A percentile compares a stretch with the other conserved stretches of the same genome.
Conservation (phyloP, 1,140 invertebrate species). For the Megalopta genalis region DNA sequence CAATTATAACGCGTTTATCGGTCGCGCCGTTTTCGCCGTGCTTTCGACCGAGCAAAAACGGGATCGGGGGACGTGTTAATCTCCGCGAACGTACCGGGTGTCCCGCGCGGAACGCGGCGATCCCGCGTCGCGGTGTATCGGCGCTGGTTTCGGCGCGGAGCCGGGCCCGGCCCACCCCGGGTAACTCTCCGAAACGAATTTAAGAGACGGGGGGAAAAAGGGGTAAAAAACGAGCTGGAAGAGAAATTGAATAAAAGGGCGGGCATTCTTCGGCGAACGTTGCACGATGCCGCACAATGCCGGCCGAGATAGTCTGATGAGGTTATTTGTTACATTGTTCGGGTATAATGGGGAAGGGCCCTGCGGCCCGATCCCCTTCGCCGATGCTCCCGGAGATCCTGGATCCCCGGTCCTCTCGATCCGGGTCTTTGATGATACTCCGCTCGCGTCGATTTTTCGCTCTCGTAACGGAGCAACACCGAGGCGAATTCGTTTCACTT, state of each 20-base stretch:
- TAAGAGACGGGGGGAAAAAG: not conserved
- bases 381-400: slow-evolving; percentile 53
- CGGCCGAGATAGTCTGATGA: slow-evolving; percentile 69
- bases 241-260: not conserved
- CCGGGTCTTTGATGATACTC: slow-evolving; percentile 52
- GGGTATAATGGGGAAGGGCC: slow-evolving; percentile 64
- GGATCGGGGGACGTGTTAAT: too few relatives aligned
- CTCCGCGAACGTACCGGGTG: too few relatives aligned
- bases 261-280: slow-evolving; percentile 57
- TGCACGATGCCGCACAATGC: slow-evolving; percentile 64
- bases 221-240: not conserved
- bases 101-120: too few relatives aligned
- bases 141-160: too few relatives aligned
- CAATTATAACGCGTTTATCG: too few relatives aligned
- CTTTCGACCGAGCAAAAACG: too few relatives aligned
- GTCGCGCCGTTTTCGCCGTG: too few relatives aligned
- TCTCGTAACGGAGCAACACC: slow-evolving; percentile 24
- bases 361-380: slow-evolving; percentile 55
- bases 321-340: slow-evolving; percentile 74
- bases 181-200: slow-evolving; percentile 43
- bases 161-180: not conserved
- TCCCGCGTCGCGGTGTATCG: too few relatives aligned
- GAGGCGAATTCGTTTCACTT: slow-evolving; percentile 26
- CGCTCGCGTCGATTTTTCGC: not conserved
- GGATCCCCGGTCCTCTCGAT: slow-evolving; percentile 3